Percentiles rank a stretch among this genome's conserved stretches.
Conservation (phyloP, 2,888 invertebrate species). For the Amphimallon solstitiale region DNA sequence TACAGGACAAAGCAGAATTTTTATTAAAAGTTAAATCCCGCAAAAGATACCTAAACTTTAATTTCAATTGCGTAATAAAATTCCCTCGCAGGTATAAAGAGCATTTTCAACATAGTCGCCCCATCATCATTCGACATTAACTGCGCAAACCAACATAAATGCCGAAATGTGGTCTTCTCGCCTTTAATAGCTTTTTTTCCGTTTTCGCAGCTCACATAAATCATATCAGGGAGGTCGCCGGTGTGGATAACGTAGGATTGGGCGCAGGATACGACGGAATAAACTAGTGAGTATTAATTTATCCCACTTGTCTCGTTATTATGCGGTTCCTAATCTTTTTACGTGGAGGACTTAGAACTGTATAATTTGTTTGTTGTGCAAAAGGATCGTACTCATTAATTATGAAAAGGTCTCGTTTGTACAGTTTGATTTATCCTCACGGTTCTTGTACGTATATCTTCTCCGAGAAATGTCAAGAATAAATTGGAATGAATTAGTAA, state of each 20-base stretch:
- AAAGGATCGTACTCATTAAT: conserved; percentile 30
- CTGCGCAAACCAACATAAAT: neutral
- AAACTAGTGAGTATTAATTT: conserved; percentile 79
- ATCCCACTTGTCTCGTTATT: conserved; percentile 33
- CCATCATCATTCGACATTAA: neutral
- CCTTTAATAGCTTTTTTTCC: neutral
- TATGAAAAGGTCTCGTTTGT: conserved; percentile 32
- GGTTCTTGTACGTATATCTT: conserved; percentile 14
- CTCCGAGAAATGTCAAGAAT: neutral
- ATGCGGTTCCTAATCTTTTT: conserved; percentile 25
- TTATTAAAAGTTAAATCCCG: conserved; percentile 16
- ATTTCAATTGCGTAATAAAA: conserved; percentile 13
- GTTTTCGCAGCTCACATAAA: conserved; percentile 81
- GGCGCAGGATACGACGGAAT: conserved; percentile 92
- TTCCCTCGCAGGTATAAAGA: neutral
- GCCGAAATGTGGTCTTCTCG: neutral
- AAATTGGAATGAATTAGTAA: conserved; percentile 10
- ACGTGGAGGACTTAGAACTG: conserved; percentile 3
- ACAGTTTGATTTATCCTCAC: conserved; percentile 30
- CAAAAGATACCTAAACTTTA: conserved; percentile 6
- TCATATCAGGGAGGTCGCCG: conserved; percentile 85
- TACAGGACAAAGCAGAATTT: conserved; percentile 7
- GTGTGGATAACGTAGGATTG: conserved; percentile 87
- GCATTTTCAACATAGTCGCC: neutral
- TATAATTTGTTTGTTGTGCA: conserved; percentile 30